Percentiles rank a stretch among this genome's conserved stretches.
These are phyloP conservation scores for Cephus cinctus DNA, from an alignment of 1,140 invertebrate genomes.

Conservation along the genomic window DNA sequence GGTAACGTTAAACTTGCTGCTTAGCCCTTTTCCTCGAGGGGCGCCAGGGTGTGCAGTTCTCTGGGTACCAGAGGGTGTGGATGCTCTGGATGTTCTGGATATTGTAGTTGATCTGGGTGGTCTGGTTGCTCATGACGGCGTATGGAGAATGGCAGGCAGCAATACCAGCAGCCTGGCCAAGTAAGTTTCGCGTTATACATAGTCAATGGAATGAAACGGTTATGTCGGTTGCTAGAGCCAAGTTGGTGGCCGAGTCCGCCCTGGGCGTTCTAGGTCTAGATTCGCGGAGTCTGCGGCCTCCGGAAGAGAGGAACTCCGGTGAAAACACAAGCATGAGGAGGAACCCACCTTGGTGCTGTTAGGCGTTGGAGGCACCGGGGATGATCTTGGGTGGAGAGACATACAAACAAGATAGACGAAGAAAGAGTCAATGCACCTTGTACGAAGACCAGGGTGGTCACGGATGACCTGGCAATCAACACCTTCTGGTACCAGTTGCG, in stretches of 20 bases:
- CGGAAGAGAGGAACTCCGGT: constrained; percentile 26
- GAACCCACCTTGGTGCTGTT: too few species aligned
- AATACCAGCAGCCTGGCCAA: constrained; percentile 18
- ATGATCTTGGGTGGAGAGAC: too few species aligned
- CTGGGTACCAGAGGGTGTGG: neutral
- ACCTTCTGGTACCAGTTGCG: constrained; percentile 20
- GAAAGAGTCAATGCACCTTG: too few species aligned
- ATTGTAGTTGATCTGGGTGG: neutral
- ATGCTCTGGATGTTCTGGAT: constrained; percentile 8
- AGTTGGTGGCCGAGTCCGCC: constrained; percentile 33
- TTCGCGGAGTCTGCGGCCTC: constrained; percentile 11
- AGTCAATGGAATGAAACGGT: constrained; percentile 46
- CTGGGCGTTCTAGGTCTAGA: constrained; percentile 35
- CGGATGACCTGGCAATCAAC: constrained; percentile 36
- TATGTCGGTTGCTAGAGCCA: constrained; percentile 28
- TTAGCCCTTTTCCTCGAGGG: constrained; percentile 32
- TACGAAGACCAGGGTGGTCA: too few species aligned
- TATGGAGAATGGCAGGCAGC: neutral
- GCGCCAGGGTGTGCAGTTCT: constrained; percentile 11
- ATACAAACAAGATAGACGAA: too few species aligned
- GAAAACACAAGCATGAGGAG: constrained; percentile 30
- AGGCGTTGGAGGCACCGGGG: too few species aligned
- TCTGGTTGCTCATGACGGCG: neutral
- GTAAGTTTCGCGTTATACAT: constrained; percentile 40
- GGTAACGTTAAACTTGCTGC: constrained; percentile 33